Evolutionary conservation across 2,797 vertebrate genomes (phyloP), one percentile per base, ranked within the genome.

Genomic region (Sandelia bainsii): DNA sequence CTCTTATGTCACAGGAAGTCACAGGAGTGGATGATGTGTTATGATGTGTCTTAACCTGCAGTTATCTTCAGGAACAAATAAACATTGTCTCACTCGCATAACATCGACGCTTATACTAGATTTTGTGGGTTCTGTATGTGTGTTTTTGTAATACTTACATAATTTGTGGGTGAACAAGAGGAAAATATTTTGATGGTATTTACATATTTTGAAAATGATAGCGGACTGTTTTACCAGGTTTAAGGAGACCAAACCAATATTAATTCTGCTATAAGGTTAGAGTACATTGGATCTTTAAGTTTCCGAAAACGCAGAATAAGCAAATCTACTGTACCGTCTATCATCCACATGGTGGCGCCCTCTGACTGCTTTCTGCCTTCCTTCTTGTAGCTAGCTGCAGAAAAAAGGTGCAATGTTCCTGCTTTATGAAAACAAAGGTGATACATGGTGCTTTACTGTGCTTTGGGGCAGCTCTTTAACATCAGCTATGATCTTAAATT

Each of bases 311-410:
- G 3, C 7, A 5, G 6, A 42, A 17, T 6, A 46, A 6, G 16
- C 12, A 48, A 8, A 32, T 13, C 3, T 71, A 8, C 79, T 83
- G 67, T 87, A 42, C 45, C 23, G 3, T 9, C 0, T 60, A 14
- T 58, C 8, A 22, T 57, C 81, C 92, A 89, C 90, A 39, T 2
- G 81, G 71, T 69, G 91, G 87, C 0, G 83, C 50, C 0, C 51
- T 87, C 27, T 27, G 48, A 40, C 68, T 22, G 62, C 20, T 40
- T 44, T 54, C 39, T 62, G 39, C 8, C 22, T 59, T 5, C 1
- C 7, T 59, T 5, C 0, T 4, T 9, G 19, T 17, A 1, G 19
- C 48, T 14, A 11, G 4, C 32, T 64, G 48, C 6, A 6, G 51
- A 0, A 2, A 7, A 32, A 45, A 34, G 3, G 10, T 32, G 60